Percentiles rank a stretch among this genome's conserved stretches.
Evolutionary conservation across 2,797 vertebrate genomes (phyloP).

Genomic region (Enteromius thamalakanensis): DNA sequence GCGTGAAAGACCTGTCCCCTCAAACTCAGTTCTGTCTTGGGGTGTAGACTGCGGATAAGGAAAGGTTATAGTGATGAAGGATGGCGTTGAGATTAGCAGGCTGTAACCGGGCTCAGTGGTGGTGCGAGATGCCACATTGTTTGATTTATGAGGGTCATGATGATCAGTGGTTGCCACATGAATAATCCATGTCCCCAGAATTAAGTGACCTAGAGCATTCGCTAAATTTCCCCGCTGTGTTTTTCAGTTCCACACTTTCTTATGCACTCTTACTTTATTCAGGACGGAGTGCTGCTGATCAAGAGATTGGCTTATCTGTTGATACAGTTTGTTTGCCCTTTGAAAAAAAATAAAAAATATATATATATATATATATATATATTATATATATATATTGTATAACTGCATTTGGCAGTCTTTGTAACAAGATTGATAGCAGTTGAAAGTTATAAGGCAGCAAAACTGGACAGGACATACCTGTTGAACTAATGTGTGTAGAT

Average conservation of each 20-base stretch:
- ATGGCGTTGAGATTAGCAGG: constrained; percentile 81
- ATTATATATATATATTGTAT: constrained; percentile 2
- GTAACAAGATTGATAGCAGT: constrained; percentile 45
- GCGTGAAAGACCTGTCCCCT: constrained; percentile 63
- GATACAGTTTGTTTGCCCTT: constrained; percentile 31
- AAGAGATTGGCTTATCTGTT: constrained; percentile 45
- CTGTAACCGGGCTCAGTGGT: constrained; percentile 68
- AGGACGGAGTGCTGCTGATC: constrained; percentile 61
- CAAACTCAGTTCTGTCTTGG: constrained; percentile 66
- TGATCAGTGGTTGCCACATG: constrained; percentile 77
- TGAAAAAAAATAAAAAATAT: neutral
- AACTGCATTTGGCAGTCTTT: constrained; percentile 25
- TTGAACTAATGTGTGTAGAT: constrained; percentile 31
- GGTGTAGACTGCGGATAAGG: constrained; percentile 71
- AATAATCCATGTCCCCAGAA: constrained; percentile 82
- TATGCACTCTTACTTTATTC: constrained; percentile 58
- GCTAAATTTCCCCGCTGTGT: constrained; percentile 67
- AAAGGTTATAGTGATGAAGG: constrained; percentile 83
- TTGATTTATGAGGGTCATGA: constrained; percentile 84
- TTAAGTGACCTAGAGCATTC: constrained; percentile 77
- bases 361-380: neutral
- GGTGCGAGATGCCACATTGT: constrained; percentile 73
- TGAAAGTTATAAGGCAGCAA: constrained; percentile 46
- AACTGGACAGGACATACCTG: constrained; percentile 29
- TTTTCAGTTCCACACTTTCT: constrained; percentile 46